Percentiles rank a stretch among this genome's conserved stretches.
Evolutionary conservation across 2,888 invertebrate genomes (phyloP).

Genomic region (Orthosia incerta): DNA sequence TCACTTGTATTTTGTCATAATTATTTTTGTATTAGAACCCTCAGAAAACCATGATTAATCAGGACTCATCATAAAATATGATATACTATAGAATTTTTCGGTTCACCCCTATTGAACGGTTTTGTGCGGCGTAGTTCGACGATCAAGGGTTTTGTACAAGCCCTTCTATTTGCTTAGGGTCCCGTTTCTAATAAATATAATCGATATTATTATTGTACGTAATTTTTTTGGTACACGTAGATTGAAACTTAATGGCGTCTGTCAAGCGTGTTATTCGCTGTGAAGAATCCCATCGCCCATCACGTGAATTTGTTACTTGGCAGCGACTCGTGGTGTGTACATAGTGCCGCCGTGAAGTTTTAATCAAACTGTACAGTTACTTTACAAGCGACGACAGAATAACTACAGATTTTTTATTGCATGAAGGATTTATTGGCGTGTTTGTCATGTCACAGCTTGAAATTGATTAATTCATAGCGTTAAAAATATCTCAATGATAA

Average conservation of each 20-base stretch:
- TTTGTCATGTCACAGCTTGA: background rate
- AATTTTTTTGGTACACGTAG: background rate
- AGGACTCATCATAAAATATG: conserved; percentile 68
- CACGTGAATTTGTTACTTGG: no score
- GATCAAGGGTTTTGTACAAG: conserved; percentile 58
- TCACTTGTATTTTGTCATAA: background rate
- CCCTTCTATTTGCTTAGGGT: conserved; percentile 33
- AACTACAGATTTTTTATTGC: conserved; percentile 1
- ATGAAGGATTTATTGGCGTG: background rate
- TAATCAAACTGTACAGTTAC: background rate
- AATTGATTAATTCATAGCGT: conserved; percentile 1
- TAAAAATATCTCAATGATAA: no score
- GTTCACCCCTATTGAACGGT: conserved; percentile 48
- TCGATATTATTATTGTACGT: conserved; percentile 45
- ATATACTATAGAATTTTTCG: conserved; percentile 66
- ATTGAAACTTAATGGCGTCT: no score
- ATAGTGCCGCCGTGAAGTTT: no score
- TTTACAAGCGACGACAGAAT: conserved; percentile 21
- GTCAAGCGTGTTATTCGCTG: no score
- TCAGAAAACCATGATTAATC: conserved; percentile 61
- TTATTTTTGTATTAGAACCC: conserved; percentile 52
- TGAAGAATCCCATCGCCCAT: no score
- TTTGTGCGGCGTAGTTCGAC: conserved; percentile 50
- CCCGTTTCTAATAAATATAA: conserved; percentile 44
- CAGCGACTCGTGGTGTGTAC: no score